Conservation (phyloP, 2,888 invertebrate genomes). For the Sminthurinus aureus region DNA sequence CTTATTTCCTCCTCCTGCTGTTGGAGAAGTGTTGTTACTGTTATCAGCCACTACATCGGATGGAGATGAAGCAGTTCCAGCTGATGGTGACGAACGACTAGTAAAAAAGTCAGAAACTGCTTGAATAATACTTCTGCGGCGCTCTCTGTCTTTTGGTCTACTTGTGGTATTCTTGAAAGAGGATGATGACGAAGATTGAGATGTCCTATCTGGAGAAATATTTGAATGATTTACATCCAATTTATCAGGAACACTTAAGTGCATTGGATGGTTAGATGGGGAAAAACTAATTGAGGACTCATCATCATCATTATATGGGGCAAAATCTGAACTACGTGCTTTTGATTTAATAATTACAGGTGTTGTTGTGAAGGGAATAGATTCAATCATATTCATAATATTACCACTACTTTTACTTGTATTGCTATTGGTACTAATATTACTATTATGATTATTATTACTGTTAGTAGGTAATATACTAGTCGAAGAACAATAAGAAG, state of each 20-base stretch:
- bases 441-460: neutral
- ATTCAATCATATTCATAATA: too few relatives aligned
- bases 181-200: neutral
- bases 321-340: conserved; percentile 56
- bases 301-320: conserved; percentile 45
- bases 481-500: too few relatives aligned
- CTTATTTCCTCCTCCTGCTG: neutral
- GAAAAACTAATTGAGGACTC: conserved; percentile 34
- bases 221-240: neutral
- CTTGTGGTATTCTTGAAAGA: conserved; percentile 51
- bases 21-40: too few relatives aligned
- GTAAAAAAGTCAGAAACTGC: conserved; percentile 84
- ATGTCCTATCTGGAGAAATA: conserved; percentile 12
- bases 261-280: conserved; percentile 24
- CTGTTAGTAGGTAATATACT: neutral
- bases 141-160: conserved; percentile 73
- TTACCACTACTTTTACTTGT: too few relatives aligned
- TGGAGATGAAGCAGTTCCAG: neutral
- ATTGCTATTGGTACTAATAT: too few relatives aligned
- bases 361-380: conserved; percentile 1
- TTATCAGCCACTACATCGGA: neutral
- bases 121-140: conserved; percentile 83
- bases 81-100: conserved; percentile 63
- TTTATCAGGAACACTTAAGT: conserved; percentile 54
- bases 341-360: conserved; percentile 45